These are phyloP conservation scores for Oryzias woworae DNA, from an alignment of 2,113 vertebrate genomes.

Conservation along the genomic window DNA sequence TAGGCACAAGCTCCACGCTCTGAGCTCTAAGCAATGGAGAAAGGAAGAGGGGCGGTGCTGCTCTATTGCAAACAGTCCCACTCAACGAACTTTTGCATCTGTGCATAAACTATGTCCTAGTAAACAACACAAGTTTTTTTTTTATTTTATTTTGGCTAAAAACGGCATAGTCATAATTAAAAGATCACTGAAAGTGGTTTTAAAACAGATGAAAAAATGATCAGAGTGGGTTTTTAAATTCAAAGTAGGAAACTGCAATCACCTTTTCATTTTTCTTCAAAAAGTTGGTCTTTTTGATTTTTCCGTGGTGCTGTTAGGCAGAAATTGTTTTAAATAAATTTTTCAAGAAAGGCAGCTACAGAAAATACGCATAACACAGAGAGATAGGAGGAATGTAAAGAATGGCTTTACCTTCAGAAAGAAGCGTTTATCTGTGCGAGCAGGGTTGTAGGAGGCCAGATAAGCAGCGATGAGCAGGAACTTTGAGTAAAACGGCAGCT, in stretches of 20 bases:
- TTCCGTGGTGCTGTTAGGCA: constrained; percentile 88
- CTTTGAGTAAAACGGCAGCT: constrained; percentile 97
- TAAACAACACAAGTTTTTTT: too few relatives aligned
- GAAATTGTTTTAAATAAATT: constrained; percentile 7
- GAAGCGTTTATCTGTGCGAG: constrained; percentile 94
- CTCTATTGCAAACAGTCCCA: too few relatives aligned
- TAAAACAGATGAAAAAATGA: not conserved
- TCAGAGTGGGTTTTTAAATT: not conserved
- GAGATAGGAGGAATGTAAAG: not conserved
- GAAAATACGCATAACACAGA: not conserved
- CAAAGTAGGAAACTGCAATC: not conserved
- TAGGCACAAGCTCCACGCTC: too few relatives aligned
- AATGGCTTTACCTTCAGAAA: constrained; percentile 87
- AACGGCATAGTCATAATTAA: too few relatives aligned
- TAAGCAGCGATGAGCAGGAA: constrained; percentile 97
- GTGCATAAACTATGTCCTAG: too few relatives aligned
- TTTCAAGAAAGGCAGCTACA: constrained; percentile 13
- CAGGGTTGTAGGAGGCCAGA: constrained; percentile 95
- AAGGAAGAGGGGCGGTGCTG: too few relatives aligned
- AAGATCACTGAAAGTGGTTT: too few relatives aligned
- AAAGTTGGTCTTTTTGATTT: constrained; percentile 91
- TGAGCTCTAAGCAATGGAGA: too few relatives aligned
- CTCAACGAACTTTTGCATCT: too few relatives aligned
- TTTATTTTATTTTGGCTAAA: too few relatives aligned
- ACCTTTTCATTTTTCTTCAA: constrained; percentile 97